Evolutionary conservation across 2,888 invertebrate species (phyloP).

Genomic region (Pammene aurita): DNA sequence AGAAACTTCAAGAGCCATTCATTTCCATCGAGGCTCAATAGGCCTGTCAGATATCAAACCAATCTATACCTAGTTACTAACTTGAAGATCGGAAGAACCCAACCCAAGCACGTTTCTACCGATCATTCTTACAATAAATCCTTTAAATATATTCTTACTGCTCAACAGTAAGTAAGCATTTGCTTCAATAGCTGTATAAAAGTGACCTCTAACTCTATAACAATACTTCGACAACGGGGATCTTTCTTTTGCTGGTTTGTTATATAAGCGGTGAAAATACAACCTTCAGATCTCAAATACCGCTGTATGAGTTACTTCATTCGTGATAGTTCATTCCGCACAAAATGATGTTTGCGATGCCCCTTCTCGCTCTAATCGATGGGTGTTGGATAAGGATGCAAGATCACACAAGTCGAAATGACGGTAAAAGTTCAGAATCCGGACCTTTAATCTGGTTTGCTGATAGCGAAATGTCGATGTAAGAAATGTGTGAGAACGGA

Average conservation of each 20-base stretch:
- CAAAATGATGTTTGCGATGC: not conserved
- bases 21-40: not conserved
- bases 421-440: slow-evolving; percentile 22
- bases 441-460: slow-evolving; percentile 11
- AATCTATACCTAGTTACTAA: not conserved
- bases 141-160: not conserved
- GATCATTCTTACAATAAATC: slow-evolving; percentile 20
- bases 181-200: not conserved
- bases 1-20: too few relatives aligned
- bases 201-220: not conserved
- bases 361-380: not conserved
- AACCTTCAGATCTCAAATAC: slow-evolving; percentile 7
- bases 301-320: slow-evolving; percentile 23
- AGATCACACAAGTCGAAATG: slow-evolving; percentile 8
- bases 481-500: slow-evolving; percentile 11
- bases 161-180: not conserved
- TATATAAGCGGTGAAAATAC: not conserved
- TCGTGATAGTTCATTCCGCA: slow-evolving; percentile 30
- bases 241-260: not conserved
- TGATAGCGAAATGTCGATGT: slow-evolving; percentile 11
- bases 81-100: slow-evolving; percentile 1
- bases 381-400: not conserved
- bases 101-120: slow-evolving; percentile 10
- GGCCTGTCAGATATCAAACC: not conserved
- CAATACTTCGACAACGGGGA: not conserved